Conservation (phyloP, 92 coral and sea anemone genomes). For the Porites divaricata region DNA sequence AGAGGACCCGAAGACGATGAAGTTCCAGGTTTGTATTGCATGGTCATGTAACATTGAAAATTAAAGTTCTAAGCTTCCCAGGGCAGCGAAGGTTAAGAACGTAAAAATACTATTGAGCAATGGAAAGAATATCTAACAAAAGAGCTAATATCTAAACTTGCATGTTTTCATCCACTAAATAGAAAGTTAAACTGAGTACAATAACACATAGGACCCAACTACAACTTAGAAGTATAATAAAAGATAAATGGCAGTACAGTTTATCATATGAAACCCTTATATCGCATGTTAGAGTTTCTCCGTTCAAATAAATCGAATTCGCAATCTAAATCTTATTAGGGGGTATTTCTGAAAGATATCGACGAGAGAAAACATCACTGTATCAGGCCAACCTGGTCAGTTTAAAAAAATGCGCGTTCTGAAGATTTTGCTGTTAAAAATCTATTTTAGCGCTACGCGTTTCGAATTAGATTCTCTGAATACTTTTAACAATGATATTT, state of each 20-base stretch:
- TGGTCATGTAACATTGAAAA: background rate
- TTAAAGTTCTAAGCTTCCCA: background rate
- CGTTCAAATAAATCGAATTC: background rate
- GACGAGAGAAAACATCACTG: background rate
- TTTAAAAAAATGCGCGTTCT: too few relatives aligned
- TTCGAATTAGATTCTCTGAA: background rate
- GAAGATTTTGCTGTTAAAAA: too few relatives aligned
- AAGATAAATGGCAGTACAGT: background rate
- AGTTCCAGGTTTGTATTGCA: constrained; percentile 3
- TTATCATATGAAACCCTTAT: background rate
- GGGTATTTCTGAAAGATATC: background rate
- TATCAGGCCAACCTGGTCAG: too few relatives aligned
- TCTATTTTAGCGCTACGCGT: too few relatives aligned
- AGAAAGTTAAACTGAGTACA: background rate
- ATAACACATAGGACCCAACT: background rate
- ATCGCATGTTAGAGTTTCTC: background rate
- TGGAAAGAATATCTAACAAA: background rate
- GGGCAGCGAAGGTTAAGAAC: background rate
- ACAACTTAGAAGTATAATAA: background rate
- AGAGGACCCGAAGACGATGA: constrained; percentile 72
- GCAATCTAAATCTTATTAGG: background rate
- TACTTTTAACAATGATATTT: background rate
- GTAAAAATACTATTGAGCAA: background rate
- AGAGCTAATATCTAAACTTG: background rate
- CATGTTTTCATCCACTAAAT: background rate